Conservation (phyloP, 2,113 vertebrate genomes). For the Chascanopsetta lugubris region DNA sequence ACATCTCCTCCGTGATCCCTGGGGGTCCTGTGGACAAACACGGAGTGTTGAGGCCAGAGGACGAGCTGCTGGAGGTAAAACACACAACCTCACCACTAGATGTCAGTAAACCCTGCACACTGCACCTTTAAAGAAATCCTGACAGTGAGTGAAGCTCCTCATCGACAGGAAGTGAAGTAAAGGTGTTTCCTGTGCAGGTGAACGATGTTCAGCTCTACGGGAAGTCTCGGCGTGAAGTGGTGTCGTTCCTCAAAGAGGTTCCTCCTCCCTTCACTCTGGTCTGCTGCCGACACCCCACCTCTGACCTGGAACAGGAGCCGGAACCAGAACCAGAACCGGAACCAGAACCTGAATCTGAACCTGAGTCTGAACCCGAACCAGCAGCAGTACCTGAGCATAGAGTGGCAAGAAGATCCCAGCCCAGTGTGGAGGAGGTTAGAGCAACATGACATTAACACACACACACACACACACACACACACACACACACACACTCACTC, state of each 20-base stretch:
- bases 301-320: slow-evolving; percentile 60
- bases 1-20: slow-evolving; percentile 91
- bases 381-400: not conserved
- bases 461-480: not conserved
- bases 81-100: not conserved
- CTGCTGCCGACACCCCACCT: slow-evolving; percentile 87
- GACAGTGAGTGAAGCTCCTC: too few relatives aligned
- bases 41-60: slow-evolving; percentile 87
- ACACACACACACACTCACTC: too few relatives aligned
- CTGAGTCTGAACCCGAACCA: slow-evolving; percentile 13
- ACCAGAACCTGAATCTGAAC: slow-evolving; percentile 11
- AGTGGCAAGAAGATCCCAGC: not conserved
- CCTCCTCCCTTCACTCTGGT: slow-evolving; percentile 93
- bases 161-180: too few relatives aligned
- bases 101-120: not conserved
- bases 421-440: slow-evolving; percentile 72
- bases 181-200: slow-evolving; percentile 77
- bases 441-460: not conserved
- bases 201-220: slow-evolving; percentile 90
- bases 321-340: slow-evolving; percentile 72
- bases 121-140: too few relatives aligned
- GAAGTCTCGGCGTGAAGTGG: slow-evolving; percentile 88
- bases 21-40: slow-evolving; percentile 86
- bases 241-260: slow-evolving; percentile 92
- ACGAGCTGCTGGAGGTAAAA: slow-evolving; percentile 95